Conservation (phyloP, 2,797 vertebrate species). For the Chanos chanos region DNA sequence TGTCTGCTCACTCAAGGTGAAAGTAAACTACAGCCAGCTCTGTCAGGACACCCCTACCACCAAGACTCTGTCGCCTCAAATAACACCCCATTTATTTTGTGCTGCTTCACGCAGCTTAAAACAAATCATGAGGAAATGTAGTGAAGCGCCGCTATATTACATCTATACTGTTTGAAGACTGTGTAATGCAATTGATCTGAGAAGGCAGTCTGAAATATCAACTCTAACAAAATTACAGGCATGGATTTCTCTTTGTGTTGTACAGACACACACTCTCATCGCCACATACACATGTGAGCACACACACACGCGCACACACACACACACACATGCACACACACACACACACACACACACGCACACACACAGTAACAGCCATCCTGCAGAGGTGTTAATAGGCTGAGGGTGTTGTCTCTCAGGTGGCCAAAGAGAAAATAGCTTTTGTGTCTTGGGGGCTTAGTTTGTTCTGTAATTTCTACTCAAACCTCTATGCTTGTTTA, state of each 20-base stretch:
- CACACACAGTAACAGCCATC: constrained; percentile 26
- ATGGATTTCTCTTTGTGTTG: constrained; percentile 33
- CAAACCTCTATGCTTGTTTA: constrained; percentile 17
- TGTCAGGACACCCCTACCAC: constrained; percentile 30
- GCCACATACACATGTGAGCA: constrained; percentile 6
- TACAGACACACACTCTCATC: constrained; percentile 8
- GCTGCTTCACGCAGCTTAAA: not conserved
- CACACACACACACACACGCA: constrained; percentile 13
- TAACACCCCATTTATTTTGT: constrained; percentile 13
- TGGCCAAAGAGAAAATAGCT: constrained; percentile 45
- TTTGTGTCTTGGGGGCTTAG: constrained; percentile 32
- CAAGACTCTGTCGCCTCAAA: constrained; percentile 18
- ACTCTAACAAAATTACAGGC: too few relatives aligned
- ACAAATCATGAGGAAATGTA: not conserved
- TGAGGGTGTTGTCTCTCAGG: constrained; percentile 44
- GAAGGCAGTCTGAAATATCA: too few relatives aligned
- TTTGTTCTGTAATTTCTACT: constrained; percentile 26
- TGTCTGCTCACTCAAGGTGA: constrained; percentile 49
- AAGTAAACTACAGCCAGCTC: constrained; percentile 42
- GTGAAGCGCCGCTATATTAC: too few relatives aligned
- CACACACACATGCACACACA: not conserved
- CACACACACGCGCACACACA: not conserved
- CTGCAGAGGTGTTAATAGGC: constrained; percentile 55
- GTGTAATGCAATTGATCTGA: too few relatives aligned
- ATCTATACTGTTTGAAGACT: too few relatives aligned